Base-by-base conservation (phyloP, 2,797 vertebrate genomes). In the Amblyopsis hoosieri region DNA sequence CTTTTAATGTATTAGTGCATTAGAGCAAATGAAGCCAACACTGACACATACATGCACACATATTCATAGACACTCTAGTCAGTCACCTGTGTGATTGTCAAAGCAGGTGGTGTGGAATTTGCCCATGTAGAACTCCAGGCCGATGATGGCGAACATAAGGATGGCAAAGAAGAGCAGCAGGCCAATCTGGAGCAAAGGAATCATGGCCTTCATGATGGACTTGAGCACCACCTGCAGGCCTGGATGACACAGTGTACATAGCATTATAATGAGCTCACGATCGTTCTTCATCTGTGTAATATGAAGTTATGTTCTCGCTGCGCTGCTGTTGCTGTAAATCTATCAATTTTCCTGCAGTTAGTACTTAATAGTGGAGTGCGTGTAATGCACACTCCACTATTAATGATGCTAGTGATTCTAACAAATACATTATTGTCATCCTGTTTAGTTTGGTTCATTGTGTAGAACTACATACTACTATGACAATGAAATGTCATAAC, bases 171-270 rank as follows among this genome's bases (percentile, higher is more conserved):
- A 98, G 60, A 98, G 94, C 76, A 98, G 93, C 83, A 98, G 92
- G 77, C 96, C 96, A 23, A 97, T 98, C 90, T 98, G 96, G 81
- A 98, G 95, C 87, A 98, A 90, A 13, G 96, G 96, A 74, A 98
- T 97, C 96, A 97, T 98, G 75, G 96, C 96, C 92, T 98, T 98
- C 96, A 97, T 98, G 91, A 98, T 98, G 64, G 96, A 97, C 86
- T 98, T 98, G 69, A 98, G 93, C 82, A 98, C 96, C 69, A 98
- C 96, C 91, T 98, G 96, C 88, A 97, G 92, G 93, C 96, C 96
- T 98, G 82, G 55, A 81, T 66, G 54, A 72, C 45, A 84, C 57
- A 74, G 13, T 5, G 3, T 10, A 37, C 3, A 57, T 8, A 58
- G 23, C 4, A 31, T 73, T 59, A 60, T 0, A 1, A 46, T 14